Percentiles rank a stretch among this genome's conserved stretches.
These are phyloP conservation scores for Drosophila villosipedis DNA, from an alignment of 2,888 invertebrate genomes.

Conservation along the genomic window DNA sequence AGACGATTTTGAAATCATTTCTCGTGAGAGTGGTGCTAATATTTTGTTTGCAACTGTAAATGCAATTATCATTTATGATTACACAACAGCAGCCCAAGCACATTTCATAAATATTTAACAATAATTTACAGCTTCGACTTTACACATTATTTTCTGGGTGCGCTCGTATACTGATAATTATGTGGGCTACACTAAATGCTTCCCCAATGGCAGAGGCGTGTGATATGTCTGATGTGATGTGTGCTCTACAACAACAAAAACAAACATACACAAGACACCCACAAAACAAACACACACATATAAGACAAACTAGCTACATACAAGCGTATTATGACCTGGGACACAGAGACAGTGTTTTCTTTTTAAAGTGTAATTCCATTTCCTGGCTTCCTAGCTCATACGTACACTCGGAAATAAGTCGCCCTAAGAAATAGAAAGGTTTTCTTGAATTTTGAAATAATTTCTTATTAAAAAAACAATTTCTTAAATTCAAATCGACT, in stretches of 20 bases:
- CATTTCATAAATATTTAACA: slow-evolving; percentile 67
- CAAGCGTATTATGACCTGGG: slow-evolving; percentile 10
- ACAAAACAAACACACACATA: slow-evolving; percentile 4
- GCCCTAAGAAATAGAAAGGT: not conserved
- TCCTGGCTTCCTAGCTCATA: slow-evolving; percentile 29
- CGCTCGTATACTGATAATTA: slow-evolving; percentile 69
- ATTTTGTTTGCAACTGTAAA: slow-evolving; percentile 17
- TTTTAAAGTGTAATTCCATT: slow-evolving; percentile 59
- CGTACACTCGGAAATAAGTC: not conserved
- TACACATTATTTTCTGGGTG: slow-evolving; percentile 64
- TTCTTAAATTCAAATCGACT: not conserved
- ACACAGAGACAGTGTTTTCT: slow-evolving; percentile 31
- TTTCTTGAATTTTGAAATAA: not conserved
- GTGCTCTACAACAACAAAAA: slow-evolving; percentile 31
- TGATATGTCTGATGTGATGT: slow-evolving; percentile 30
- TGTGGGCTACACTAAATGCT: slow-evolving; percentile 68
- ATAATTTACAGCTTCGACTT: slow-evolving; percentile 66
- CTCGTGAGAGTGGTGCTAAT: not conserved
- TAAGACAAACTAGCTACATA: slow-evolving; percentile 1
- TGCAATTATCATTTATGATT: slow-evolving; percentile 74
- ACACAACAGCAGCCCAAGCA: slow-evolving; percentile 25
- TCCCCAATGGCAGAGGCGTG: slow-evolving; percentile 55
- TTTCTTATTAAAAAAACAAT: not conserved
- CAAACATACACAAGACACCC: slow-evolving; percentile 1
- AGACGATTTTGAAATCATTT: not conserved